Evolutionary conservation across 2,797 vertebrate species (phyloP).

Genomic region (Cynopterus sphinx): DNA sequence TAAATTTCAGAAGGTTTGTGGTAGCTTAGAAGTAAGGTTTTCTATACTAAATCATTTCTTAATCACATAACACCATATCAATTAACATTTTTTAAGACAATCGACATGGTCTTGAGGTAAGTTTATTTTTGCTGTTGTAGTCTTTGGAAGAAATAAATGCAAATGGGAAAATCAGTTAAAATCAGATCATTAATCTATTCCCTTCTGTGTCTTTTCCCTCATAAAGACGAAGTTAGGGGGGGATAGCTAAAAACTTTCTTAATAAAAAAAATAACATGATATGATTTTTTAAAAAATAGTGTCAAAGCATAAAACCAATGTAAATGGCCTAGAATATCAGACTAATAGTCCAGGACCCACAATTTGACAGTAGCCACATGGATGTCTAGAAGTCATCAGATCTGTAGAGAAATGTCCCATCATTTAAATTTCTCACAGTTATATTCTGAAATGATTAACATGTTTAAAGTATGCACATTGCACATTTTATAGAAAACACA

Average conservation of each 20-base stretch:
- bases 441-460: background rate
- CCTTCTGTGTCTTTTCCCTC: background rate
- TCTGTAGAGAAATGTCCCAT: background rate
- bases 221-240: background rate
- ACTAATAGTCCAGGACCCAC: background rate
- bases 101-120: background rate
- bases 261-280: background rate
- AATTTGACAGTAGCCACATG: accelerated
- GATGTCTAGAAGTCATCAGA: accelerated
- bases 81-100: background rate
- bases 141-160: constrained; percentile 34
- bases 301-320: background rate
- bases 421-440: background rate
- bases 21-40: constrained; percentile 25
- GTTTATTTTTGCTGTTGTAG: background rate
- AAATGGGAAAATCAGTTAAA: constrained; percentile 23
- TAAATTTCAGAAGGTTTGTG: background rate
- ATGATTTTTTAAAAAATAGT: background rate
- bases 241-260: background rate
- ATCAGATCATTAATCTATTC: background rate
- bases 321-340: background rate
- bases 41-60: constrained; percentile 31
- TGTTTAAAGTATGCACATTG: background rate
- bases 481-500: background rate
- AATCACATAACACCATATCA: background rate